Evolutionary conservation across 2,113 vertebrate genomes (phyloP), one percentile per base, ranked within the genome.

Genomic region (Centropus unirufus): DNA sequence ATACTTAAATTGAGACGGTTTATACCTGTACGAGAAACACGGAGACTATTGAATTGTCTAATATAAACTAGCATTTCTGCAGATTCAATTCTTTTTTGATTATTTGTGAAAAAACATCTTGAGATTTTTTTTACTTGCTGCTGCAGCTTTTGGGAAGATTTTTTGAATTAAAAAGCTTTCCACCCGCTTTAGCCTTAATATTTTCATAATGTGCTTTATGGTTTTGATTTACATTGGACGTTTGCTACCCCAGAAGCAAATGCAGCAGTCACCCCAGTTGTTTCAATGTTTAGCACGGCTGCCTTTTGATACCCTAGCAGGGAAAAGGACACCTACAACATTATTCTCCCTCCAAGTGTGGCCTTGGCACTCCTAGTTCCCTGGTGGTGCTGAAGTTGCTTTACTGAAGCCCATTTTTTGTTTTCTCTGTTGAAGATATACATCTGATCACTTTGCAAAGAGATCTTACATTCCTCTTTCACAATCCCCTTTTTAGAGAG

Each of bases 1-100:
- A 97, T 80, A 69, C 85, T 94, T 92, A 54, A n/a, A 52, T 75
- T 66, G 89, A 17, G 57, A 75, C 92, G 70, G 17, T 23, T 18
- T 32, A 5, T 82, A 63, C 6, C n/a, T 57, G 0, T 30, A 9
- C 9, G 40, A 6, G 22, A 11, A 44, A 13, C n/a, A 73, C 34
- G 39, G 15, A 75, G 47, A 47, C 13, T 89, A 18, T 17, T 83
- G 39, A 9, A 47, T 83, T 88, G 82, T 47, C 7, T 70, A 21
- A 68, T 40, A 24, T 14, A 49, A 93, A 54, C 11, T 16, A 67
- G 20, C 67, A n/a, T 83, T 86, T n/a, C 46, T 54, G 39, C 23
- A 49, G 30, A 17, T 62, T 89, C 19, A 47, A 0, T 80, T 83
- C 8, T 39, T 78, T 7, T 51, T 68, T 13, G 64, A 54, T 61